Percentiles rank a stretch among this genome's conserved stretches.
phyloP scores from a whole-genome alignment of 2,797 vertebrate genomes.

The Heteromormyrus szaboi region DNA sequence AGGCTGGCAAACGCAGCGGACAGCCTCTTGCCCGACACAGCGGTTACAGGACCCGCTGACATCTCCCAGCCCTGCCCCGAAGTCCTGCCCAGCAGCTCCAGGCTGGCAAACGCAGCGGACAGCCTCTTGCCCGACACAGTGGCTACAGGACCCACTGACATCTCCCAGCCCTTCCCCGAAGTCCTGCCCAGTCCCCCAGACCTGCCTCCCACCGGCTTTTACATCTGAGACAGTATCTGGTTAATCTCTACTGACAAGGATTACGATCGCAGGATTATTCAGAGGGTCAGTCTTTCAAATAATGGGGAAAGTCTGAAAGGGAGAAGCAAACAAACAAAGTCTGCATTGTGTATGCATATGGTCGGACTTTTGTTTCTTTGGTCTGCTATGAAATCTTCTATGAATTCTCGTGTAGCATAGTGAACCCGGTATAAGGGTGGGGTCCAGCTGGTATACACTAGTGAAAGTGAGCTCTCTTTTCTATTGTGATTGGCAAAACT shows the following conservation, averaged over 20 bases:
- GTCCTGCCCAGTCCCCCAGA: constrained; percentile 42
- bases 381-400: background rate
- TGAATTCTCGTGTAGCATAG: background rate
- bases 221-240: constrained; percentile 43
- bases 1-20: constrained; percentile 45
- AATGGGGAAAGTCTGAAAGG: background rate
- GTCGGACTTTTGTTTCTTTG: background rate
- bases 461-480: background rate
- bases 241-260: constrained; percentile 10
- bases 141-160: background rate
- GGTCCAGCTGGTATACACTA: background rate
- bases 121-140: constrained; percentile 46
- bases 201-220: constrained; percentile 50
- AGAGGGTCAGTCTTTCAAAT: background rate
- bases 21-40: constrained; percentile 46
- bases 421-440: background rate
- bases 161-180: constrained; percentile 33
- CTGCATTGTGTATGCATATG: constrained; percentile 4
- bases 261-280: background rate
- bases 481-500: background rate
- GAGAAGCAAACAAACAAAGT: background rate
- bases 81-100: constrained; percentile 39
- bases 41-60: background rate
- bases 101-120: constrained; percentile 42
- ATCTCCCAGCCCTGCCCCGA: constrained; percentile 33